Percentiles rank a stretch among this genome's conserved stretches.
phyloP scores from a whole-genome alignment of 1,140 invertebrate species.

The Odontomachus brunneus region DNA sequence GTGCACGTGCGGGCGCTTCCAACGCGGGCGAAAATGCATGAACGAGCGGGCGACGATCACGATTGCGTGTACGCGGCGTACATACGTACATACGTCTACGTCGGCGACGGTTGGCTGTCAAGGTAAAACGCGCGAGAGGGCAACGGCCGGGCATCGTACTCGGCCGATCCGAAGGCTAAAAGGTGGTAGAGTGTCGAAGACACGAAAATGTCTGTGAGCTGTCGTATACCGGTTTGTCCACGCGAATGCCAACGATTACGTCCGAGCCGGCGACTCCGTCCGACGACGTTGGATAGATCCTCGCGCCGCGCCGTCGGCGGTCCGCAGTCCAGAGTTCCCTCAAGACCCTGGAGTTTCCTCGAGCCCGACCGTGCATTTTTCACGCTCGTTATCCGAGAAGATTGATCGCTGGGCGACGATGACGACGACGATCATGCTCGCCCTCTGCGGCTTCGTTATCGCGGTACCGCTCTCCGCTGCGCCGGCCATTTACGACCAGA shows the following conservation, averaged over 20 bases:
- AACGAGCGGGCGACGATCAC: too few species aligned
- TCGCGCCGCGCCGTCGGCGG: not conserved
- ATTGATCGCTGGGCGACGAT: constrained; percentile 8
- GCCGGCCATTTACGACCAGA: constrained; percentile 88
- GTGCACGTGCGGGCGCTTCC: constrained; percentile 4
- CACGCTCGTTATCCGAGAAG: constrained; percentile 12
- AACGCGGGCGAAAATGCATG: too few species aligned
- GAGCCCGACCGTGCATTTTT: constrained; percentile 60
- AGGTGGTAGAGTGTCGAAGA: constrained; percentile 37
- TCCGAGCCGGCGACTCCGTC: constrained; percentile 45
- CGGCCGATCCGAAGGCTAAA: constrained; percentile 33
- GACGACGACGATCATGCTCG: constrained; percentile 56
- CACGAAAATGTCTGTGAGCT: not conserved
- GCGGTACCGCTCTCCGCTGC: constrained; percentile 22
- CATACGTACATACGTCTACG: constrained; percentile 1
- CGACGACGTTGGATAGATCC: constrained; percentile 1
- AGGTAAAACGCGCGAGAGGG: constrained; percentile 50
- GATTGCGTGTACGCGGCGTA: not conserved
- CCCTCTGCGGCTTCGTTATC: constrained; percentile 50
- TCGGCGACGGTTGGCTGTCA: constrained; percentile 41
- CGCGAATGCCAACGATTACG: constrained; percentile 47
- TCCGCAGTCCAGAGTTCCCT: constrained; percentile 17
- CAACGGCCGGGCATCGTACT: constrained; percentile 75
- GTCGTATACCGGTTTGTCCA: constrained; percentile 68
- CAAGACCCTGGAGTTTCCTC: constrained; percentile 24